Evolutionary conservation across 2,888 invertebrate genomes (phyloP).

Genomic region (Fragum whitleyi): DNA sequence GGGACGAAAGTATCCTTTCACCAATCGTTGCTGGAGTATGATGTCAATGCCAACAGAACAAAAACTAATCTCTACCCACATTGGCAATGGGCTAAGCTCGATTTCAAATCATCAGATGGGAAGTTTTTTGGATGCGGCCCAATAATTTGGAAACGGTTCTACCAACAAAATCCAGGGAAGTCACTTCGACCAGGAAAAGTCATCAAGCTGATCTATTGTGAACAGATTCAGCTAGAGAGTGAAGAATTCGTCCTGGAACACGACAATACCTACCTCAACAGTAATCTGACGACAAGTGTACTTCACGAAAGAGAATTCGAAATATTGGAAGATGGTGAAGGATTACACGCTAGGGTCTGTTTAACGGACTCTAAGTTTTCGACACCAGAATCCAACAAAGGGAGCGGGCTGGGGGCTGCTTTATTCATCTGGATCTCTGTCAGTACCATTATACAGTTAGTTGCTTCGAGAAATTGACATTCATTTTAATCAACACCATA

Average conservation of each 20-base stretch:
- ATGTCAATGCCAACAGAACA: neutral
- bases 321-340: neutral
- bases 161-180: neutral
- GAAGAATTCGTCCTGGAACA: neutral
- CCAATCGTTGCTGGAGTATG: neutral
- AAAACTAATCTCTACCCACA: neutral
- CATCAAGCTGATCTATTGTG: neutral
- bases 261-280: neutral
- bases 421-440: too few species aligned
- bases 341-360: neutral
- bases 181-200: neutral
- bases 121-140: neutral
- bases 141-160: neutral
- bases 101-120: neutral
- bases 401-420: neutral
- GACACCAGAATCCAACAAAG: neutral
- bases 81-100: neutral
- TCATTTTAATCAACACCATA: too few species aligned
- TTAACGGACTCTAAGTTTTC: neutral
- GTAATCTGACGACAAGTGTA: neutral
- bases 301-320: neutral
- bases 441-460: too few species aligned
- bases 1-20: neutral
- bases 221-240: neutral
- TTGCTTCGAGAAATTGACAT: too few species aligned